Conservation (phyloP, 2,888 invertebrate genomes). For the Mechanitis messenoides region DNA sequence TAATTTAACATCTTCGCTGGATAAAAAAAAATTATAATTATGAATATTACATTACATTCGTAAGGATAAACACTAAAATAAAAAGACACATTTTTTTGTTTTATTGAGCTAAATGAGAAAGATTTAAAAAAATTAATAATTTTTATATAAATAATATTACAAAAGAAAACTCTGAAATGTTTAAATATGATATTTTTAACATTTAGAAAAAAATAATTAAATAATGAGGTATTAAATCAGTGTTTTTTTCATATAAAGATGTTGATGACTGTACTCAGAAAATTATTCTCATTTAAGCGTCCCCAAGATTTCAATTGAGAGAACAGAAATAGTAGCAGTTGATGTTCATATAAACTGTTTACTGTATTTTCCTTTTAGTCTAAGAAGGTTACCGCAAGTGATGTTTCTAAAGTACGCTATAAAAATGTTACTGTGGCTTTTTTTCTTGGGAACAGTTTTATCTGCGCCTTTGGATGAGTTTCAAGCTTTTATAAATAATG, state of each 20-base stretch:
- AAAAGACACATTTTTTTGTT: too few relatives aligned
- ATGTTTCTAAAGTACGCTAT: slow-evolving; percentile 31
- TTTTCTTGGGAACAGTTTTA: slow-evolving; percentile 39
- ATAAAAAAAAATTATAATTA: too few relatives aligned
- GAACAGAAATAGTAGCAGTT: slow-evolving; percentile 55
- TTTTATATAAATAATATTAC: too few relatives aligned
- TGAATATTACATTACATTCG: too few relatives aligned
- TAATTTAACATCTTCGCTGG: too few relatives aligned
- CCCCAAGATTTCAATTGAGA: slow-evolving; percentile 63
- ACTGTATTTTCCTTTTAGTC: slow-evolving; percentile 37
- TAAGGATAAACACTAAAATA: too few relatives aligned
- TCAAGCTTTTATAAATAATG: slow-evolving; percentile 43
- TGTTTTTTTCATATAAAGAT: slow-evolving; percentile 11
- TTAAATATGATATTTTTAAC: too few relatives aligned
- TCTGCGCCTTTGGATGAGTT: slow-evolving; percentile 52
- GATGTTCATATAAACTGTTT: slow-evolving; percentile 55
- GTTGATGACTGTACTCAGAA: slow-evolving; percentile 49
- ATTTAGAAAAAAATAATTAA: too few relatives aligned
- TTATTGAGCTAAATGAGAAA: too few relatives aligned
- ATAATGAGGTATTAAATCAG: neutral
- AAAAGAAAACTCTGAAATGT: too few relatives aligned
- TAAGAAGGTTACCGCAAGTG: slow-evolving; percentile 7
- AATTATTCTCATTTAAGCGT: slow-evolving; percentile 55
- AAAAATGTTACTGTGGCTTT: slow-evolving; percentile 44
- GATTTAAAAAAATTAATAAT: too few relatives aligned